A percentile compares a stretch with the other conserved stretches of the same genome.
phyloP scores from a whole-genome alignment of 2,113 vertebrate species.

The Amazona vittata region DNA sequence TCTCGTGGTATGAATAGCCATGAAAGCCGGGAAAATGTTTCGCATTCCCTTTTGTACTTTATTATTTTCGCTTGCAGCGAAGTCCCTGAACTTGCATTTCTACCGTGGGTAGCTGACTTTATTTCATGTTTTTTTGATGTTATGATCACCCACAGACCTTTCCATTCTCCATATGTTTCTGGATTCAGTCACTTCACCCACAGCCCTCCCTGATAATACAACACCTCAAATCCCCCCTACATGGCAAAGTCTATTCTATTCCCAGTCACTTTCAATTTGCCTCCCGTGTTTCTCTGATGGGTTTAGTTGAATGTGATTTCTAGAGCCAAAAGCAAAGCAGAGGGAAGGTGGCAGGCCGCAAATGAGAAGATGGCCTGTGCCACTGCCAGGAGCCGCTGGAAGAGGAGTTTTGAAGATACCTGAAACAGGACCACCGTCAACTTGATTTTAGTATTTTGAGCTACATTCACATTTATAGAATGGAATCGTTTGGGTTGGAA shows the following conservation, averaged over 20 bases:
- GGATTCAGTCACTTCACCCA: constrained; percentile 10
- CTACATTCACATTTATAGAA: background rate
- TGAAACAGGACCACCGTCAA: background rate
- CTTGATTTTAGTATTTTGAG: constrained; percentile 5
- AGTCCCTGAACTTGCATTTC: constrained; percentile 31
- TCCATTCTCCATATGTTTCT: constrained; percentile 13
- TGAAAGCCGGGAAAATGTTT: background rate
- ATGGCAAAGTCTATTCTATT: constrained; percentile 25
- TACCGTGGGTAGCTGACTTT: background rate
- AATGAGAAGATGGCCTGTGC: background rate
- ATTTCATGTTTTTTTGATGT: constrained; percentile 30
- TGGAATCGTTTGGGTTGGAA: background rate
- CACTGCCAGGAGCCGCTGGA: background rate
- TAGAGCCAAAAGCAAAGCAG: constrained; percentile 4
- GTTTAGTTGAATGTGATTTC: constrained; percentile 52
- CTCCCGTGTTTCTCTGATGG: background rate
- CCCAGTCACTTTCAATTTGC: constrained; percentile 63
- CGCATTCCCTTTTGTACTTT: background rate
- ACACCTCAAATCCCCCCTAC: background rate
- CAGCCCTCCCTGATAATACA: background rate
- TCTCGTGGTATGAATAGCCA: background rate
- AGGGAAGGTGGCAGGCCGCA: background rate
- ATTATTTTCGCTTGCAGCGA: background rate
- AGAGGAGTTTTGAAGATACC: background rate
- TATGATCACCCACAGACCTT: constrained; percentile 24